Conservation (phyloP, 2,113 vertebrate species). For the Engystomops pustulosus region DNA sequence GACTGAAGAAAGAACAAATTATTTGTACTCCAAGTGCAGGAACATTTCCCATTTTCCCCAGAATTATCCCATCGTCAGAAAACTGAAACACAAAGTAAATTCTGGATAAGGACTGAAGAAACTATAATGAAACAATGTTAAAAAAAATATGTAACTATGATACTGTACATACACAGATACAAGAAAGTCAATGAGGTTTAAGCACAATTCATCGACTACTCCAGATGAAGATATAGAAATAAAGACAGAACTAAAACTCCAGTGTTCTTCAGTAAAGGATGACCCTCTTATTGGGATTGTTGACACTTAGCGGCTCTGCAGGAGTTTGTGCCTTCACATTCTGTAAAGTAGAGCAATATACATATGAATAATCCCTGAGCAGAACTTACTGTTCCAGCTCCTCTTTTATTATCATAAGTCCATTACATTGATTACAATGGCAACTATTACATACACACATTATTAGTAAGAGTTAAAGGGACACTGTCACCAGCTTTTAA, state of each 20-base stretch:
- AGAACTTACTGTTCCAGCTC: not conserved
- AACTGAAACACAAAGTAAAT: constrained; percentile 24
- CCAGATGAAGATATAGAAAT: not conserved
- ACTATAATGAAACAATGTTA: not conserved
- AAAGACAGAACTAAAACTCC: too few species aligned
- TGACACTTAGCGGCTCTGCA: not conserved
- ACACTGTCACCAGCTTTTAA: too few species aligned
- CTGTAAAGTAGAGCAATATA: not conserved
- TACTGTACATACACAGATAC: not conserved
- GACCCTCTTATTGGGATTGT: not conserved
- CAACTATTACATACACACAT: too few species aligned
- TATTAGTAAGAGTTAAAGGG: too few species aligned
- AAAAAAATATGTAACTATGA: not conserved
- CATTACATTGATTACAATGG: too few species aligned
- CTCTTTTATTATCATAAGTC: too few species aligned
- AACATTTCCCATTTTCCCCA: constrained; percentile 51
- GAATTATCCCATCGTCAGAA: constrained; percentile 37
- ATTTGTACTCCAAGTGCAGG: constrained; percentile 49
- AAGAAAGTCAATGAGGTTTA: not conserved
- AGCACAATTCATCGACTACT: not conserved
- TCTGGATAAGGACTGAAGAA: not conserved
- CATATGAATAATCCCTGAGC: not conserved
- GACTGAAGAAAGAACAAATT: constrained; percentile 48
- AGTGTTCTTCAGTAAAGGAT: too few species aligned
- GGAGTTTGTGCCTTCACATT: not conserved